These are phyloP conservation scores for Phaetusa simplex DNA, from an alignment of 2,113 vertebrate genomes.

Conservation along the genomic window DNA sequence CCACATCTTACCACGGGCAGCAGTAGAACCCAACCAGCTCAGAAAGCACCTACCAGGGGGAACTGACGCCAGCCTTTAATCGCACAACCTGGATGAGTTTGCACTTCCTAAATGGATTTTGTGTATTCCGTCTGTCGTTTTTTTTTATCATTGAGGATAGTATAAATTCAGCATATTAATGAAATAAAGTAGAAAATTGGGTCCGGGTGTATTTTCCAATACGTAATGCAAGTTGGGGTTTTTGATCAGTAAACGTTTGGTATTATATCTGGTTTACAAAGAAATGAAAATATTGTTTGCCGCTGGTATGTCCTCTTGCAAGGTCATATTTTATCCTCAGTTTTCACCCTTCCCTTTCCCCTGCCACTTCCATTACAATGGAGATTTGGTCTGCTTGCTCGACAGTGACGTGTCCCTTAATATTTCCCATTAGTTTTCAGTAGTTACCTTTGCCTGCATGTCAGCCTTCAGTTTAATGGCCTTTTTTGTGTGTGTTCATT, in stretches of 20 bases:
- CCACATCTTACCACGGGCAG: neutral
- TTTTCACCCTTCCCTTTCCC: slow-evolving; percentile 61
- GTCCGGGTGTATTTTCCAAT: neutral
- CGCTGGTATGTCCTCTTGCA: neutral
- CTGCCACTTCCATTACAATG: slow-evolving; percentile 60
- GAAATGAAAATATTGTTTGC: neutral
- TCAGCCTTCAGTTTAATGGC: slow-evolving; percentile 83
- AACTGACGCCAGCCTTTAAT: neutral
- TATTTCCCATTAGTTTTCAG: slow-evolving; percentile 69
- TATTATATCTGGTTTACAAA: neutral
- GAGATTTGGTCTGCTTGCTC: slow-evolving; percentile 66
- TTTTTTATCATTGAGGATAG: neutral
- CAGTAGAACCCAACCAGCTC: neutral
- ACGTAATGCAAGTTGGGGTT: rapidly evolving
- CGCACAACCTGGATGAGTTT: neutral
- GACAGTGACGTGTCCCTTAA: slow-evolving; percentile 51
- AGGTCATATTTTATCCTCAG: slow-evolving; percentile 29
- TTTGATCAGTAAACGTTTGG: neutral
- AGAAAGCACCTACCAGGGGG: neutral
- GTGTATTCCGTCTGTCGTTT: neutral
- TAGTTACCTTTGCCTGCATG: slow-evolving; percentile 79
- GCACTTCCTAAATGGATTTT: neutral
- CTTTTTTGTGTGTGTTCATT: slow-evolving; percentile 85
- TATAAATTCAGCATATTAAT: neutral
- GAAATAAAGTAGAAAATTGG: neutral